These are phyloP conservation scores for Synergus japonicus DNA, from an alignment of 2,888 invertebrate species.

Conservation along the genomic window DNA sequence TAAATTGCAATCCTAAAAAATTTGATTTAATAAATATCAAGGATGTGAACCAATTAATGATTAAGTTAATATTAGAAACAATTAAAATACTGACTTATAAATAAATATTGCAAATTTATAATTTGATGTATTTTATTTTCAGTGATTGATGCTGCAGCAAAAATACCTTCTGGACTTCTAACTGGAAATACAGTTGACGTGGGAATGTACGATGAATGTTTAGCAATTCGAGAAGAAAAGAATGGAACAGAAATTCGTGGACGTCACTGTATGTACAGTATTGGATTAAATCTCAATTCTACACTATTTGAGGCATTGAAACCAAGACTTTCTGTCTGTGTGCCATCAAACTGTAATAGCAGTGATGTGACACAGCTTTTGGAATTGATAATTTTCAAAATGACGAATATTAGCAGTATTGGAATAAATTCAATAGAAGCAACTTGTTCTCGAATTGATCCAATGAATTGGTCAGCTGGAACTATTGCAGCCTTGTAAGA, in stretches of 20 bases:
- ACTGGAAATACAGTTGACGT: constrained; percentile 76
- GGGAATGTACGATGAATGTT: constrained; percentile 78
- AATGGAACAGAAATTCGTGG: constrained; percentile 70
- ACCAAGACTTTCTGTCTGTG: constrained; percentile 66
- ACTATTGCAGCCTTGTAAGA: constrained; percentile 55
- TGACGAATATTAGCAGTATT: constrained; percentile 18
- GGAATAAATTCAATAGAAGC: background rate
- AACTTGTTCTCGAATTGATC: constrained; percentile 50
- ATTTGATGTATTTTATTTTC: background rate
- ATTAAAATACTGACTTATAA: background rate
- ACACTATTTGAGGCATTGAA: constrained; percentile 51
- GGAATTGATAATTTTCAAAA: constrained; percentile 17
- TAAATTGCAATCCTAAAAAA: too few species aligned
- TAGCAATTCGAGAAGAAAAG: constrained; percentile 55
- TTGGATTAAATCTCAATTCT: background rate
- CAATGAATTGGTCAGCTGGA: constrained; percentile 51
- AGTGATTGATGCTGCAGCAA: constrained; percentile 24
- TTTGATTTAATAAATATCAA: too few species aligned
- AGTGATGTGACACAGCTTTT: constrained; percentile 63
- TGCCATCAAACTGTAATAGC: constrained; percentile 75
- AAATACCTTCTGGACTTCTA: constrained; percentile 71
- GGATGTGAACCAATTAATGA: background rate
- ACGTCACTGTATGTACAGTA: constrained; percentile 74
- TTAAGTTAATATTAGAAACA: background rate
- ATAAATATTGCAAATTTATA: too few species aligned